A percentile compares a stretch with the other conserved stretches of the same genome.
Evolutionary conservation across 2,113 vertebrate species (phyloP).

Genomic region (Paradisaea rubra): DNA sequence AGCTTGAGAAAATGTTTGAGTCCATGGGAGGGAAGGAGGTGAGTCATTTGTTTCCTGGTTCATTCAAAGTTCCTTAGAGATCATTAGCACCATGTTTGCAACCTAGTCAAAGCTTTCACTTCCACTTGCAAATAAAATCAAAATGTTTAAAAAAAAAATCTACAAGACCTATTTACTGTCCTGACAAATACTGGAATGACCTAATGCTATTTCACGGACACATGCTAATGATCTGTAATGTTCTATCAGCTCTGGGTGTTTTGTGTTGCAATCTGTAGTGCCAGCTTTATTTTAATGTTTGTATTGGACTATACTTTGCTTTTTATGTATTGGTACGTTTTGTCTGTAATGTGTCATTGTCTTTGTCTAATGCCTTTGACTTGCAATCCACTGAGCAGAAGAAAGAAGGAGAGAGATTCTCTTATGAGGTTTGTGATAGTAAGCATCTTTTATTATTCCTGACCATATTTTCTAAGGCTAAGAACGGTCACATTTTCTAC

Average conservation of each 20-base stretch:
- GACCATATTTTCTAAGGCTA: slow-evolving; percentile 1
- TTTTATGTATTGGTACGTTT: not conserved
- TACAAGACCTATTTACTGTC: not conserved
- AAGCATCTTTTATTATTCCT: slow-evolving; percentile 55
- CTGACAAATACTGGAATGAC: not conserved
- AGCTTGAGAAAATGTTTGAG: slow-evolving; percentile 98
- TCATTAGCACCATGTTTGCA: slow-evolving; percentile 50
- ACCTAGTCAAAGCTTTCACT: not conserved
- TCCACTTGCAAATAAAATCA: not conserved
- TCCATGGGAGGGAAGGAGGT: slow-evolving; percentile 99
- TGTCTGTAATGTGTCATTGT: slow-evolving; percentile 84
- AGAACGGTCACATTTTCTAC: not conserved
- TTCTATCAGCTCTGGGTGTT: not conserved
- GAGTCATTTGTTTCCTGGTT: not conserved
- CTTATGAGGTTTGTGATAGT: slow-evolving; percentile 95
- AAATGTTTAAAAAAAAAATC: not conserved
- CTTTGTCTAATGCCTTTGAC: slow-evolving; percentile 76
- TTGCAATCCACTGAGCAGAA: slow-evolving; percentile 83
- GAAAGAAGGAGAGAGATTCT: slow-evolving; percentile 97
- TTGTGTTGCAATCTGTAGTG: slow-evolving; percentile 1
- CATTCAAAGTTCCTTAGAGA: slow-evolving; percentile 36
- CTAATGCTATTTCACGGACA: not conserved
- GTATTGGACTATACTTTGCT: slow-evolving; percentile 22
- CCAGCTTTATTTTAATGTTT: slow-evolving; percentile 33
- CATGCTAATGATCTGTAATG: slow-evolving; percentile 62